Conservation (phyloP, 2,113 vertebrate genomes). For the Murina feae region DNA sequence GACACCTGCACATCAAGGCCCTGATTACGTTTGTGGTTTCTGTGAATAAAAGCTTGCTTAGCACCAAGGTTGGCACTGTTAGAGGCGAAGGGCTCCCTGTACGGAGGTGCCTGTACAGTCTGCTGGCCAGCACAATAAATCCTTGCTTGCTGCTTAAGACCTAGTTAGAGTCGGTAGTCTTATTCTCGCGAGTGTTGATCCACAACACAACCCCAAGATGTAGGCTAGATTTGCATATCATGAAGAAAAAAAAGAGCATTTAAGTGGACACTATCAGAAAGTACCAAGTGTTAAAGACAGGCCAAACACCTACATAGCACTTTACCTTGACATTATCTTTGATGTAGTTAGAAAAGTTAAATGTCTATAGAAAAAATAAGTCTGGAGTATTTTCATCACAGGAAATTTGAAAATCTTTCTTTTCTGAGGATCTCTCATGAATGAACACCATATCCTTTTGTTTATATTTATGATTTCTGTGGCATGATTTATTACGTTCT, state of each 20-base stretch:
- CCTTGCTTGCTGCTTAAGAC: no score
- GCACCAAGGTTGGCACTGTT: no score
- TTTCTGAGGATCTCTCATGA: background rate
- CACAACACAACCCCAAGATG: no score
- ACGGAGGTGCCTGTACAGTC: no score
- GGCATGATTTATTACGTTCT: background rate
- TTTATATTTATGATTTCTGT: background rate
- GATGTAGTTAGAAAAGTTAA: background rate
- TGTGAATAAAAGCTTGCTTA: no score
- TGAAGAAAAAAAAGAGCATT: background rate
- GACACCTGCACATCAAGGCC: no score
- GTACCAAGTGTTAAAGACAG: background rate
- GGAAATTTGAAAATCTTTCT: background rate
- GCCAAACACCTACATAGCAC: background rate
- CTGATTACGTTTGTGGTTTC: no score
- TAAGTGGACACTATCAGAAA: background rate
- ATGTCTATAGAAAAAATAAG: background rate
- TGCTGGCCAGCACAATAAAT: no score
- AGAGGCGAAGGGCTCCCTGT: no score
- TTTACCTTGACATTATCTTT: background rate
- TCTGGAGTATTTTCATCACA: background rate
- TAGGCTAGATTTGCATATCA: background rate
- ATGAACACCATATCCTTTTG: background rate
- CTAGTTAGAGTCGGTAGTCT: no score
- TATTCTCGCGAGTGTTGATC: no score